A percentile compares a stretch with the other conserved stretches of the same genome.
phyloP scores from a whole-genome alignment of 1,140 invertebrate species.

The Gryllus bimaculatus region DNA sequence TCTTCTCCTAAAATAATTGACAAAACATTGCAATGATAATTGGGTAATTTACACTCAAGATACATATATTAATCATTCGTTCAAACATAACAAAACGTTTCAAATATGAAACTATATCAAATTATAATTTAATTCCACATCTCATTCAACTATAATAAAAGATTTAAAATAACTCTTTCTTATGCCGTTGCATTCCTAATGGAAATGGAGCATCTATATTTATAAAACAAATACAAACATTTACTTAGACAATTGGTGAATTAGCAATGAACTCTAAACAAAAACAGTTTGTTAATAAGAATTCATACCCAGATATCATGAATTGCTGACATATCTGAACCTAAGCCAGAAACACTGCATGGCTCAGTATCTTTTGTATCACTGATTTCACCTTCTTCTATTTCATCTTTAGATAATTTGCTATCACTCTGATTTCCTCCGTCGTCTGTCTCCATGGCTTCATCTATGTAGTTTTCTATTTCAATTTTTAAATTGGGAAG shows the following conservation, averaged over 20 bases:
- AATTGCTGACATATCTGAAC: background rate
- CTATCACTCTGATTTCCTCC: slow-evolving; percentile 8
- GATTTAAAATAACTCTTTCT: background rate
- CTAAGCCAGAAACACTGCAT: background rate
- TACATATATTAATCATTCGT: too few relatives aligned
- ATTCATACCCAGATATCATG: background rate
- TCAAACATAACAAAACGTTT: too few relatives aligned
- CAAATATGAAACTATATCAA: too few relatives aligned
- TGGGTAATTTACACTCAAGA: too few relatives aligned
- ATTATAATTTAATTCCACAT: background rate
- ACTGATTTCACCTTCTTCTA: slow-evolving; percentile 24
- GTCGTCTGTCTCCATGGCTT: slow-evolving; percentile 24
- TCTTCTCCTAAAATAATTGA: background rate
- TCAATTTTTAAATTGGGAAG: slow-evolving; percentile 25
- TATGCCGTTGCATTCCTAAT: too few relatives aligned
- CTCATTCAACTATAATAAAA: background rate
- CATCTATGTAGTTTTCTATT: slow-evolving; percentile 26
- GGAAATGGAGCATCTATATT: too few relatives aligned
- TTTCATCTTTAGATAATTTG: slow-evolving; percentile 17
- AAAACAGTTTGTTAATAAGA: background rate
- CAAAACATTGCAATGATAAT: too few relatives aligned
- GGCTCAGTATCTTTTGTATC: slow-evolving; percentile 20
- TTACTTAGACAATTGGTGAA: too few relatives aligned
- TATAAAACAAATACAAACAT: too few relatives aligned
- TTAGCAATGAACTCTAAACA: too few relatives aligned